Percentiles rank a stretch among this genome's conserved stretches.
Evolutionary conservation across 2,888 invertebrate genomes (phyloP).

Genomic region (Platypus cylindrus): DNA sequence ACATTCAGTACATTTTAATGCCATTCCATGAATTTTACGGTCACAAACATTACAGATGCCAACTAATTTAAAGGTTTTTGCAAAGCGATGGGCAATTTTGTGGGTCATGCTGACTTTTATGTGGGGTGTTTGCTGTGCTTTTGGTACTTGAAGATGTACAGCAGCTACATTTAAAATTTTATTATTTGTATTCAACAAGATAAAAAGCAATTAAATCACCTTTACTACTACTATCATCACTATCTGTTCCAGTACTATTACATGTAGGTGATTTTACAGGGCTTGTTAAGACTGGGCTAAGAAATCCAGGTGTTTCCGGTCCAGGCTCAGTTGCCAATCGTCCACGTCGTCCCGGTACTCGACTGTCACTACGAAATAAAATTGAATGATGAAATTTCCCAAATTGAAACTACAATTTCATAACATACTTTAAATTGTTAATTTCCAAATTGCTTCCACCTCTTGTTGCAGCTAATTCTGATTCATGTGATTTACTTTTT

Average conservation of each 20-base stretch:
- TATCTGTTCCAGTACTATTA: constrained; percentile 34
- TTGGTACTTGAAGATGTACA: constrained; percentile 44
- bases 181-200: background rate
- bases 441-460: constrained; percentile 35
- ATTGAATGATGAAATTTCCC: constrained; percentile 1
- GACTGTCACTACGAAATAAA: constrained; percentile 25
- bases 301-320: constrained; percentile 37
- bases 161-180: constrained; percentile 22
- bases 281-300: constrained; percentile 40
- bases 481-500: constrained; percentile 87
- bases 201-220: constrained; percentile 25
- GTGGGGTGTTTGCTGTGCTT: constrained; percentile 38
- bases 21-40: constrained; percentile 49
- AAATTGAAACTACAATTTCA: background rate
- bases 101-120: constrained; percentile 68
- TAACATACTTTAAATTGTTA: constrained; percentile 19
- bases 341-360: constrained; percentile 32
- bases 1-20: constrained; percentile 87
- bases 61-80: constrained; percentile 77
- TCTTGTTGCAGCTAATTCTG: constrained; percentile 62
- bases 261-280: constrained; percentile 50
- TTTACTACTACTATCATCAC: constrained; percentile 41
- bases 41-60: constrained; percentile 84
- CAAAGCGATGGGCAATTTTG: constrained; percentile 81
- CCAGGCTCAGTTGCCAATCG: constrained; percentile 49